A percentile compares a stretch with the other conserved stretches of the same genome.
phyloP scores from a whole-genome alignment of 2,888 invertebrate species.

The Oligia fasciuncula region DNA sequence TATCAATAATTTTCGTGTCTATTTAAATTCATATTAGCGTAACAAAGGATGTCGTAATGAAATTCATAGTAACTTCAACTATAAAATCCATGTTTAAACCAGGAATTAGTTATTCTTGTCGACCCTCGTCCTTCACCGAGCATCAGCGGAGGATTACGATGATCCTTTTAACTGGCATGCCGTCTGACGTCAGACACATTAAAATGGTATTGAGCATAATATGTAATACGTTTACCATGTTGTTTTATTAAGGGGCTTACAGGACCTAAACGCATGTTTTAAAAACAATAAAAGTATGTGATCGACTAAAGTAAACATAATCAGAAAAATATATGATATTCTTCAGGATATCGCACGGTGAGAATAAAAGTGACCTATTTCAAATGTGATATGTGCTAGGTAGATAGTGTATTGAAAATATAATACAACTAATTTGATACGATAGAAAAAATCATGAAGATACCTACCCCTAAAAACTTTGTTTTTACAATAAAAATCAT shows the following conservation, averaged over 20 bases:
- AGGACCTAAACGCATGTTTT: too few relatives aligned
- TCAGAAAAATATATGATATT: too few relatives aligned
- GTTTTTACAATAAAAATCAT: too few relatives aligned
- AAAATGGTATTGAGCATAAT: conserved; percentile 10
- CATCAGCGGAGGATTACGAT: conserved; percentile 44
- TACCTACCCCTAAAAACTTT: too few relatives aligned
- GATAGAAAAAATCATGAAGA: too few relatives aligned
- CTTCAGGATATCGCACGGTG: too few relatives aligned
- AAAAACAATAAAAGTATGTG: too few relatives aligned
- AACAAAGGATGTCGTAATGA: not conserved
- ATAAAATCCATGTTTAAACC: conserved; percentile 16
- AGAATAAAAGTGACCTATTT: too few relatives aligned
- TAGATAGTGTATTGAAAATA: too few relatives aligned
- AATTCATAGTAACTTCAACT: not conserved
- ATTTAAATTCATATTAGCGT: not conserved
- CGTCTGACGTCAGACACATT: conserved; percentile 43
- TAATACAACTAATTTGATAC: too few relatives aligned
- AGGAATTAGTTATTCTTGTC: conserved; percentile 34
- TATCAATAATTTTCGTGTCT: not conserved
- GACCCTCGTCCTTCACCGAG: conserved; percentile 47
- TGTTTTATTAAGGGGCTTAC: not conserved
- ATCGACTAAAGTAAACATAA: too few relatives aligned
- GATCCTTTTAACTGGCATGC: conserved; percentile 48
- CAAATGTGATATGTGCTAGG: too few relatives aligned
- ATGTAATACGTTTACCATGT: conserved; percentile 7